Evolutionary conservation across 2,888 invertebrate species (phyloP).

Genomic region (Glaucopsyche alexis): DNA sequence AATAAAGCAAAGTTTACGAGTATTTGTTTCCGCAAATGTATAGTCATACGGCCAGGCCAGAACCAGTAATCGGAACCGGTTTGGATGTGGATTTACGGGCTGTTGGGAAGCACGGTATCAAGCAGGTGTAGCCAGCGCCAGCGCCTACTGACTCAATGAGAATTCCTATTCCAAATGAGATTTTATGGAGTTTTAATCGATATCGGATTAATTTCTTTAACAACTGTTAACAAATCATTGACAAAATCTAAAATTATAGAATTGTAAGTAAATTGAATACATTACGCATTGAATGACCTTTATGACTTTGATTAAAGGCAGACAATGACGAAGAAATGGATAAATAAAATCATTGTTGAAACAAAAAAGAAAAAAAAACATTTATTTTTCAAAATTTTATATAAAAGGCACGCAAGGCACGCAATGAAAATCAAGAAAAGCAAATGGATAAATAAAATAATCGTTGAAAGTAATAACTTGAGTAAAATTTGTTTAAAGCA

Average conservation of each 20-base stretch:
- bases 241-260: not conserved
- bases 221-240: not conserved
- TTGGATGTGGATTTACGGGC: conserved; percentile 73
- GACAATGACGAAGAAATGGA: no score
- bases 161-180: conserved; percentile 58
- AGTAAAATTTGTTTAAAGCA: no score
- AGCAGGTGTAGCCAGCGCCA: conserved; percentile 75
- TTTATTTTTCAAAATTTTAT: no score
- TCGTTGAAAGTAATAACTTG: no score
- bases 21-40: conserved; percentile 73
- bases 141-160: conserved; percentile 71
- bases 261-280: no score
- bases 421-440: no score
- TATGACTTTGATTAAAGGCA: no score
- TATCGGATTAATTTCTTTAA: not conserved
- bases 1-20: conserved; percentile 36
- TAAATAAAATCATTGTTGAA: no score
- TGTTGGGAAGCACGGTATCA: conserved; percentile 74
- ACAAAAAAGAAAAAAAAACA: no score
- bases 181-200: conserved; percentile 44
- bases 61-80: conserved; percentile 79
- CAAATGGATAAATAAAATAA: no score
- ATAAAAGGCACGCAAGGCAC: no score
- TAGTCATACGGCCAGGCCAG: conserved; percentile 47
- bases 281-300: no score